Base-by-base conservation (phyloP, 2,113 vertebrate genomes). In the Carassius carassius region DNA sequence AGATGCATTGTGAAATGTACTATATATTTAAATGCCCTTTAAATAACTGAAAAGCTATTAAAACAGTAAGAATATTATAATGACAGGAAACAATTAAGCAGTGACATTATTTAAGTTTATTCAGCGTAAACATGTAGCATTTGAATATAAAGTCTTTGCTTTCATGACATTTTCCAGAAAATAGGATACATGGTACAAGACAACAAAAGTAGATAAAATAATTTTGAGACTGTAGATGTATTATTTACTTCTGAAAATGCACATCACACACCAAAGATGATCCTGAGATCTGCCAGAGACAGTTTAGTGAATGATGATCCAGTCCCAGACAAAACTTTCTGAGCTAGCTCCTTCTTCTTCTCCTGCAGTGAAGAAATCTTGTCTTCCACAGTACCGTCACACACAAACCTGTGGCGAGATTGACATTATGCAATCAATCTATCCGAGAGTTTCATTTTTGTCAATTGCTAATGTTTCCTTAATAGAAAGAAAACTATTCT, bases 351-450 rank as follows among this genome's bases (percentile, higher is more conserved):
- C 87, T 97, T 99, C 94, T 99, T 99, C 89, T 90, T 97, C 44
- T 49, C 92, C 89, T 99, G 98, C 51, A 99, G 95, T 0, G 95
- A 92, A 5, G 95, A 85, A 16, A 99, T 99, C 92, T 98, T 99
- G 86, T 99, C 97, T 93, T 99, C 98, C 54, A 99, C 96, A 0
- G 98, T 99, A 69, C 93, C 95, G 85, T 96, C 93, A 89, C 98
- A 99, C 76, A 96, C 94, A 92, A 99, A 99, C 91, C 98, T 99
- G 75, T 63, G 89, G 9, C 72, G 67, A 84, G 37, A 44, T 7
- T 3, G 9, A 32, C n/a, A 37, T 5, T 5, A 16, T 69, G 16
- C 5, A 37, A 37, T 37, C 32, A 70, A 44, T 44, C 44, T 44
- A 3, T 2, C 44, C 2, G 44, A 37, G 37, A 37, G 37, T 37